A percentile compares a stretch with the other conserved stretches of the same genome.
phyloP scores from a whole-genome alignment of 2,888 invertebrate species.

The Crioceris asparagi region DNA sequence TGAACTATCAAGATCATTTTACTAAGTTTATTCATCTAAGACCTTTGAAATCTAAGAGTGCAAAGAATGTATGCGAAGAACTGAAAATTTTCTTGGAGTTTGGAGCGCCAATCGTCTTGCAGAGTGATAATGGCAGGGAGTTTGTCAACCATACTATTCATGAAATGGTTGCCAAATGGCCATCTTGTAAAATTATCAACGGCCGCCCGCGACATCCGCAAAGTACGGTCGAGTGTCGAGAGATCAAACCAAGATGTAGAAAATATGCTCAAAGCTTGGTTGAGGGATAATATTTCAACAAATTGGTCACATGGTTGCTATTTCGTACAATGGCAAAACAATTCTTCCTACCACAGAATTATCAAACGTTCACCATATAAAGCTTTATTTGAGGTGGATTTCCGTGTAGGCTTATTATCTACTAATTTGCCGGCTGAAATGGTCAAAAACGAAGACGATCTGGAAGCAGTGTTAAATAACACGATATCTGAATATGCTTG shows the following conservation, averaged over 20 bases:
- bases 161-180: conserved; percentile 19
- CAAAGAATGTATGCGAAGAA: too few species aligned
- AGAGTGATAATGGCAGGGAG: conserved; percentile 21
- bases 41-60: conserved; percentile 23
- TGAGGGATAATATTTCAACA: conserved; percentile 22
- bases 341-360: conserved; percentile 19
- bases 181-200: conserved; percentile 21
- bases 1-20: conserved; percentile 29
- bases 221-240: conserved; percentile 17
- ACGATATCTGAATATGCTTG: too few species aligned
- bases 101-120: conserved; percentile 16
- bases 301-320: conserved; percentile 24
- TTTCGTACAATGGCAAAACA: conserved; percentile 21
- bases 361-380: conserved; percentile 19
- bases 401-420: conserved; percentile 16
- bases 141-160: conserved; percentile 21
- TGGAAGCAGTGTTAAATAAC: too few species aligned
- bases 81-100: conserved; percentile 15
- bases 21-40: conserved; percentile 28
- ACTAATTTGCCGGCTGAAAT: conserved; percentile 10
- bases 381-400: conserved; percentile 23
- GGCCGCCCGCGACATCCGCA: conserved; percentile 23
- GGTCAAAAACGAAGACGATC: conserved; percentile 4
- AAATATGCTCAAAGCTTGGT: conserved; percentile 25
- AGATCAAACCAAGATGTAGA: conserved; percentile 25